Conservation (phyloP, 2,888 invertebrate species). For the Heliconius aoede region DNA sequence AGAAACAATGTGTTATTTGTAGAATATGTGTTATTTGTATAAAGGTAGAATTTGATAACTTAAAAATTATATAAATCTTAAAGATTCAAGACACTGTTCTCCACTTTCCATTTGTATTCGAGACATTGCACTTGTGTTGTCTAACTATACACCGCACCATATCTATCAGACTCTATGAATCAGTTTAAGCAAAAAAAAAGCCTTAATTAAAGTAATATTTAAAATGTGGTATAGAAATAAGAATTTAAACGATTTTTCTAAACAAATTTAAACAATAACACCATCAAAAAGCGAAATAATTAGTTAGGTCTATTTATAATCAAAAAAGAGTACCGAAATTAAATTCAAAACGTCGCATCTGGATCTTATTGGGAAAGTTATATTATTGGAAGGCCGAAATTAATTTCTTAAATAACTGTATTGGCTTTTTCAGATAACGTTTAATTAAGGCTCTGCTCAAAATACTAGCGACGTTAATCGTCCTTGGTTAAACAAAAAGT, state of each 20-base stretch:
- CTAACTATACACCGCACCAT: background rate
- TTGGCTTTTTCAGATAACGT: conserved; percentile 12
- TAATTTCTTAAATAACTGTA: conserved; percentile 15
- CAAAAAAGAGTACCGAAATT: background rate
- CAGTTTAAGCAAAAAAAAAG: no score
- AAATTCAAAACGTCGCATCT: background rate
- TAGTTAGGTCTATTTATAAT: background rate
- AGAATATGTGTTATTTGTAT: no score
- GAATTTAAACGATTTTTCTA: background rate
- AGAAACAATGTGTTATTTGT: background rate
- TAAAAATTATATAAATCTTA: no score
- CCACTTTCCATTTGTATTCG: no score
- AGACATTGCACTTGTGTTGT: no score
- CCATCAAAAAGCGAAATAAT: background rate
- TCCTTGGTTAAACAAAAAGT: background rate
- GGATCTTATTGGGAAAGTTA: conserved; percentile 27
- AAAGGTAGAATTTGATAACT: no score
- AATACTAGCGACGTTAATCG: conserved; percentile 5
- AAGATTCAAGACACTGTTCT: no score
- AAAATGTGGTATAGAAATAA: background rate
- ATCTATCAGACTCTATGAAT: background rate
- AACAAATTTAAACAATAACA: background rate
- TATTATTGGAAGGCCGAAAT: conserved; percentile 13
- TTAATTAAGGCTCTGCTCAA: conserved; percentile 3
- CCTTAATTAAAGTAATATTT: background rate